Base-by-base conservation (phyloP, 2,797 vertebrate genomes). In the Acipenser ruthenus region DNA sequence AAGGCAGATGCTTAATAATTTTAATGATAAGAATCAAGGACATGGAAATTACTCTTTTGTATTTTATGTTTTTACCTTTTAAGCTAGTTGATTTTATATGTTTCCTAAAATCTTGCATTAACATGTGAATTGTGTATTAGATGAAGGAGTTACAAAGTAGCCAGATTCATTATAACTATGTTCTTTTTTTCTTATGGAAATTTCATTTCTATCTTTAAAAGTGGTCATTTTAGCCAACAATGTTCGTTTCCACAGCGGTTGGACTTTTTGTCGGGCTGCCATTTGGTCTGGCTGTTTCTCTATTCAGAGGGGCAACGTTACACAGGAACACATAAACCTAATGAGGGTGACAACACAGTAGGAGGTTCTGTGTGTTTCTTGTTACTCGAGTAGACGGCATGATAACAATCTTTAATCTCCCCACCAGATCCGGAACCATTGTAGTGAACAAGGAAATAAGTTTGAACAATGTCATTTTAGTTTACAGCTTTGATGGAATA, bases 321-420 rank as follows among this genome's bases (percentile, higher is more conserved):
- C 18, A 10, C 13, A 50, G 63, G 66, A 73, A 64, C 12, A 47
- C 62, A 66, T 7, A n/a, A 2, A 15, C 6, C 15, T 66, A 61
- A 65, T n/a, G 71, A 67, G 66, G 67, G 55, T 23, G 49, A 65
- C 68, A 69, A 67, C 70, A 62, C 68, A 64, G 72, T 65, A 23
- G 70, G 70, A 69, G 67, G 12, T 62, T 47, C 58, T 64, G 67
- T 62, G 50, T 63, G 67, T 65, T 67, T 65, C 68, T 12, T 6
- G 12, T 72, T 75, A 76, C 69, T 52, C 77, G 72, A 72, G 49
- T 12, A 64, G 64, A 2, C 6, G 51, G 69, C 15, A n/a, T 51
- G 12, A 62, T 37, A 7, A 18, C 18, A 48, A 48, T 13, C 60
- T 79, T 75, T 78, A 60, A 69, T 65, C 15, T 50, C 9, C 2